Conservation (phyloP, 37 sponge, comb jelly and placozoan genomes). For the Agelas oroides region DNA sequence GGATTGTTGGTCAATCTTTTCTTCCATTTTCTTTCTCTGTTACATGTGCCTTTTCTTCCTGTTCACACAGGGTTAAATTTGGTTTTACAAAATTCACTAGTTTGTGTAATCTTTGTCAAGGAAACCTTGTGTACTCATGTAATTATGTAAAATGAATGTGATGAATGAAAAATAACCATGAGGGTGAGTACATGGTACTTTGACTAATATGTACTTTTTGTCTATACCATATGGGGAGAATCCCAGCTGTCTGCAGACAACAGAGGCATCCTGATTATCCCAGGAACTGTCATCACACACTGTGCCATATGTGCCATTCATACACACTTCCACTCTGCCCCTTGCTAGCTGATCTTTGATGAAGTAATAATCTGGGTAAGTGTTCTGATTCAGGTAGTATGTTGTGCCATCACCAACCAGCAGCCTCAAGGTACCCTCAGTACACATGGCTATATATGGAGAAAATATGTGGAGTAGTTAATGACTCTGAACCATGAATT, state of each 20-base stretch:
- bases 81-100: too few relatives aligned
- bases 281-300: slow-evolving; percentile 34
- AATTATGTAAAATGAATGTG: too few relatives aligned
- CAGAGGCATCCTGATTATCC: slow-evolving; percentile 46
- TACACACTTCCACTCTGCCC: slow-evolving; percentile 55
- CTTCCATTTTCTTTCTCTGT: too few relatives aligned
- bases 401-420: not conserved
- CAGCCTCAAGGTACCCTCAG: slow-evolving; percentile 22
- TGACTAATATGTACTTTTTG: too few relatives aligned
- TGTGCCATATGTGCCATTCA: slow-evolving; percentile 38
- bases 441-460: slow-evolving; percentile 9
- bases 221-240: slow-evolving; percentile 50
- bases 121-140: too few relatives aligned
- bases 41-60: too few relatives aligned
- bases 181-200: too few relatives aligned
- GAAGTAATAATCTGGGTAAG: slow-evolving; percentile 15
- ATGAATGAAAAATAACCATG: too few relatives aligned
- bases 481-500: too few relatives aligned
- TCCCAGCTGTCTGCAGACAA: slow-evolving; percentile 44
- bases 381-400: slow-evolving; percentile 10
- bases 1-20: too few relatives aligned
- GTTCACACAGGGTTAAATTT: too few relatives aligned
- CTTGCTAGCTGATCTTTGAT: slow-evolving; percentile 32
- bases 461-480: not conserved
- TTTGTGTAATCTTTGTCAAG: too few relatives aligned